Conservation (phyloP, 2,113 vertebrate species). For the Hemicordylus capensis region DNA sequence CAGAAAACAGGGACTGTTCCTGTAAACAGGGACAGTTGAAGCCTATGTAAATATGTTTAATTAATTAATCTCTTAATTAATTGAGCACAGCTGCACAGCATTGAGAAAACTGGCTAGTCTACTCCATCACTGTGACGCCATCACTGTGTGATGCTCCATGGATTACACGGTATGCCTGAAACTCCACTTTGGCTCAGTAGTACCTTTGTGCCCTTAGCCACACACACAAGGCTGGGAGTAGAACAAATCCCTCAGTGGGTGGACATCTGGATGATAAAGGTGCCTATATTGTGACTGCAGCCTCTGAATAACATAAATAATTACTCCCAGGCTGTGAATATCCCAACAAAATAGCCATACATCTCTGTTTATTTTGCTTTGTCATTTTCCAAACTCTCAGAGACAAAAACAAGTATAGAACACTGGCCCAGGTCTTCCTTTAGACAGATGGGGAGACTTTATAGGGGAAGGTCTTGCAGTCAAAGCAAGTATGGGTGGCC, state of each 20-base stretch:
- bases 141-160: accelerated
- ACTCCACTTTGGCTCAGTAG: not conserved
- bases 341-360: not conserved
- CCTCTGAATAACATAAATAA: conserved; percentile 26
- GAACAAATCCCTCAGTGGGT: not conserved
- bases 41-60: no score
- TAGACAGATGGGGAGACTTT: conserved; percentile 16
- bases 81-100: not conserved
- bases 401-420: conserved; percentile 21
- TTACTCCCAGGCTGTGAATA: not conserved
- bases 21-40: no score
- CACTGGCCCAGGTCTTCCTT: conserved; percentile 14
- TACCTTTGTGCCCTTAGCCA: not conserved
- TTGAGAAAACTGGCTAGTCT: not conserved
- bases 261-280: not conserved
- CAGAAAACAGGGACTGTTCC: no score
- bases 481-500: not conserved
- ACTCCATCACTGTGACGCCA: not conserved
- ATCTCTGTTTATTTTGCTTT: conserved; percentile 3
- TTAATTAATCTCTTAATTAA: no score
- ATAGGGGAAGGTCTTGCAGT: conserved; percentile 29
- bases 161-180: not conserved
- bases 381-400: conserved; percentile 19
- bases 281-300: not conserved
- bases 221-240: not conserved